phyloP scores from a whole-genome alignment of 2,888 invertebrate genomes.

The Parnassius smintheus region DNA sequence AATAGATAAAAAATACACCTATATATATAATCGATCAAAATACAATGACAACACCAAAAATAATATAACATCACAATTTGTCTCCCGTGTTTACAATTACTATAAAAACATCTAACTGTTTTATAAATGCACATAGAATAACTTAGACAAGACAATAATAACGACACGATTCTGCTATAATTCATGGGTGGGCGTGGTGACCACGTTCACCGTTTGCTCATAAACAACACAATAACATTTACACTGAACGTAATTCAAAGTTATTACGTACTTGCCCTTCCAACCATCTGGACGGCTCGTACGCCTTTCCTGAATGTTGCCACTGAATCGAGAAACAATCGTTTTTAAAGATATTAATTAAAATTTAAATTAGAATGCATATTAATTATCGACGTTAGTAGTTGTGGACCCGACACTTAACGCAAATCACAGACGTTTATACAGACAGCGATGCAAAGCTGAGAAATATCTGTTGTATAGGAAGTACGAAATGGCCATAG shows the following conservation, averaged over 20 bases:
- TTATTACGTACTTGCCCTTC: slow-evolving; percentile 97
- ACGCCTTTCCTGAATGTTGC: slow-evolving; percentile 99
- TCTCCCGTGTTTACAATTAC: slow-evolving; percentile 64
- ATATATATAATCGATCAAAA: slow-evolving; percentile 51
- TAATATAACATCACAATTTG: slow-evolving; percentile 71
- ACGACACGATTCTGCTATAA: slow-evolving; percentile 75
- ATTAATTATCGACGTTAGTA: slow-evolving; percentile 3
- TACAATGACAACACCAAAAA: slow-evolving; percentile 74
- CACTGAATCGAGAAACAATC: slow-evolving; percentile 88
- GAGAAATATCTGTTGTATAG: slow-evolving; percentile 36
- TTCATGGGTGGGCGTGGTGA: slow-evolving; percentile 46
- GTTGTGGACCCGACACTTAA: slow-evolving; percentile 2
- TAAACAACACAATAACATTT: slow-evolving; percentile 75
- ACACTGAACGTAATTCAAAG: slow-evolving; percentile 64
- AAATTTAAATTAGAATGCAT: slow-evolving; percentile 22
- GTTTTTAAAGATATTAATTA: slow-evolving; percentile 56
- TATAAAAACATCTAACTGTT: slow-evolving; percentile 78
- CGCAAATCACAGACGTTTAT: slow-evolving; percentile 36
- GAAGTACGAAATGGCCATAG: neutral
- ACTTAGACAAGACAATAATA: slow-evolving; percentile 75
- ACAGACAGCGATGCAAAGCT: slow-evolving; percentile 71
- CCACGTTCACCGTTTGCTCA: slow-evolving; percentile 46
- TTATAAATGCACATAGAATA: slow-evolving; percentile 76
- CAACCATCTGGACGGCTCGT: slow-evolving; percentile 98
- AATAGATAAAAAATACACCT: slow-evolving; percentile 58